Conservation (phyloP, 2,113 vertebrate genomes). For the Thermophis baileyi region DNA sequence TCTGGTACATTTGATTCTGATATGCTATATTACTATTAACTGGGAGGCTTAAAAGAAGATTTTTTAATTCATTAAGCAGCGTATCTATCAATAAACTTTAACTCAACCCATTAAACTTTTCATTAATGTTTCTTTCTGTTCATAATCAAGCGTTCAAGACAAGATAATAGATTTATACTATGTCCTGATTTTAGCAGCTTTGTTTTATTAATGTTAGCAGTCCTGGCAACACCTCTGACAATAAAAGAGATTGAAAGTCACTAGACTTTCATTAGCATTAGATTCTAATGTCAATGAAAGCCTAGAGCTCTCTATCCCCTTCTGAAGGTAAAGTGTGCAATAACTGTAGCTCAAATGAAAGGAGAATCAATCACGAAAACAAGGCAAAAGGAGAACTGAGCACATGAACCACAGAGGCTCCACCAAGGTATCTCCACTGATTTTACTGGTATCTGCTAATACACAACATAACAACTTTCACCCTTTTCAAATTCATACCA, state of each 20-base stretch:
- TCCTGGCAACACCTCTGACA: constrained; percentile 16
- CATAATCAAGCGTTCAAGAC: constrained; percentile 35
- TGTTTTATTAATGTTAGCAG: constrained; percentile 15
- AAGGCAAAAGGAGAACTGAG: not conserved
- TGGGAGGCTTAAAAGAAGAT: constrained; percentile 16
- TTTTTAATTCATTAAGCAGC: constrained; percentile 17
- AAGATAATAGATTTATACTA: constrained; percentile 21
- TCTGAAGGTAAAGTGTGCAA: not conserved
- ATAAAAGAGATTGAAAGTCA: constrained; percentile 25
- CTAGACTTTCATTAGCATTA: constrained; percentile 10
- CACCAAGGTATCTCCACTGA: not conserved
- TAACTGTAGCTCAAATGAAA: constrained; percentile 3
- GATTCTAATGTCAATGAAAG: not conserved
- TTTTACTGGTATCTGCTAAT: constrained; percentile 11
- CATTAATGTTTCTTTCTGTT: constrained; percentile 24
- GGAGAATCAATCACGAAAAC: not conserved
- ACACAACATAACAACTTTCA: not conserved
- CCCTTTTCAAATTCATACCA: not conserved
- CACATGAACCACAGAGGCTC: not conserved
- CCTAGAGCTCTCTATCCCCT: not conserved
- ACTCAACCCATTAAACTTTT: constrained; percentile 12
- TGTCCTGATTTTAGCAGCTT: constrained; percentile 13
- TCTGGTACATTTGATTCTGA: not conserved
- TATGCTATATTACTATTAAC: not conserved
- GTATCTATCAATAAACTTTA: constrained; percentile 23